Evolutionary conservation across 2,888 invertebrate species (phyloP), one percentile per base, ranked within the genome.

Genomic region (Nymphalis urticae): DNA sequence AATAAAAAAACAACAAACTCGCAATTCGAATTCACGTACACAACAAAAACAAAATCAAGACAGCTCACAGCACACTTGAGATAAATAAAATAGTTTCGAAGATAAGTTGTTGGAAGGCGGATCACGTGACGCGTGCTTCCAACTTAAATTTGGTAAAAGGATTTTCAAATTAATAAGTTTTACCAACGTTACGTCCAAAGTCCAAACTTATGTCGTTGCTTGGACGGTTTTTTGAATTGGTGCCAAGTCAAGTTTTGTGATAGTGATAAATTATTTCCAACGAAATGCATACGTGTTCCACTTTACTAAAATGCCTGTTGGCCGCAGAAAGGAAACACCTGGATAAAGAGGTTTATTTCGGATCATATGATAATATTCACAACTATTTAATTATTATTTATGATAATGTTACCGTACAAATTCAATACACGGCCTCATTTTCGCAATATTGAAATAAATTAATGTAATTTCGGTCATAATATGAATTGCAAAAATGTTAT

Each of bases 161-260:
- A 62, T 72, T 71, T 70, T 69, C 73, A 69, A 72, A 75, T 74
- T 75, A 75, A 74, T 74, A 74, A 70, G 62, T 71, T 70, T 56
- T 53, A 42, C 70, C 65, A 66, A 64, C 68, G 65, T 72, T 68
- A 64, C 62, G 66, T 73, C 62, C 51, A 65, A 68, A 63, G 56
- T 65, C 66, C 64, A 53, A 51, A 36, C 62, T 66, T 61, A 64
- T 54, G 68, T 53, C 58, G 61, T 62, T 60, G 56, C 48, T 64
- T 48, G 56, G 69, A 58, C 64, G 62, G 66, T 65, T 72, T 73
- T 73, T 71, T 73, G 73, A 70, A 69, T 53, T 50, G 47, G 36
- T 67, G 73, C 73, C 73, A 73, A 71, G 63, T 24, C 36, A 59
- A 66, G 62, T 69, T 72, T 66, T 60, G 63, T 65, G 69, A 72